These are phyloP conservation scores for Candoia aspera DNA, from an alignment of 2,113 vertebrate genomes.

Conservation along the genomic window DNA sequence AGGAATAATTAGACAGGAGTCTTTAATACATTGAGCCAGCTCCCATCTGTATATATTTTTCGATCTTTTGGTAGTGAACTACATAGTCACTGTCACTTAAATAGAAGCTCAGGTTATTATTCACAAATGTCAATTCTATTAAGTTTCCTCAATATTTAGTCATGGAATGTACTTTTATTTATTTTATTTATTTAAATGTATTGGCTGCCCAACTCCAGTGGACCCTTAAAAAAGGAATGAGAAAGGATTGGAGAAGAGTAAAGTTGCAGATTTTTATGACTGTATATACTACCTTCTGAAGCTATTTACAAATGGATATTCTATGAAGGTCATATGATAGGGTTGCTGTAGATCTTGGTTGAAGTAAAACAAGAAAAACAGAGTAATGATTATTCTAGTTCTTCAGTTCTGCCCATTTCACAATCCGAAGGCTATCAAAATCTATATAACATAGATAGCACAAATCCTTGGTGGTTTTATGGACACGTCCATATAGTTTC, in stretches of 20 bases:
- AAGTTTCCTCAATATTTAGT: constrained; percentile 12
- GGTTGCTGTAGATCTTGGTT: background rate
- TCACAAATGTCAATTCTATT: background rate
- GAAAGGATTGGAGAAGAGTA: background rate
- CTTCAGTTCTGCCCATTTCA: background rate
- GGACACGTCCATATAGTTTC: too few relatives aligned
- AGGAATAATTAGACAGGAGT: background rate
- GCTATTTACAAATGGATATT: background rate
- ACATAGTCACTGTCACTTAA: background rate
- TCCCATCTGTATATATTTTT: background rate
- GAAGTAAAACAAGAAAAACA: background rate
- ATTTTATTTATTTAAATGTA: background rate
- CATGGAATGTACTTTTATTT: background rate
- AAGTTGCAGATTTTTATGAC: background rate
- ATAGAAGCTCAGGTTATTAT: background rate
- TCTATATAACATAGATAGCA: background rate
- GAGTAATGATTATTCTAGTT: too few relatives aligned
- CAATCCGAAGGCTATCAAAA: background rate
- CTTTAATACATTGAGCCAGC: background rate
- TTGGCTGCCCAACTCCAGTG: background rate
- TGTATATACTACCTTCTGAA: background rate
- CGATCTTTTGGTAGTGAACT: fast-evolving
- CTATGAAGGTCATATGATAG: background rate
- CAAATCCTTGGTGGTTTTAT: too few relatives aligned
- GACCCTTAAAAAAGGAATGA: background rate